Evolutionary conservation across 2,113 vertebrate species (phyloP).

Genomic region (Indicator indicator): DNA sequence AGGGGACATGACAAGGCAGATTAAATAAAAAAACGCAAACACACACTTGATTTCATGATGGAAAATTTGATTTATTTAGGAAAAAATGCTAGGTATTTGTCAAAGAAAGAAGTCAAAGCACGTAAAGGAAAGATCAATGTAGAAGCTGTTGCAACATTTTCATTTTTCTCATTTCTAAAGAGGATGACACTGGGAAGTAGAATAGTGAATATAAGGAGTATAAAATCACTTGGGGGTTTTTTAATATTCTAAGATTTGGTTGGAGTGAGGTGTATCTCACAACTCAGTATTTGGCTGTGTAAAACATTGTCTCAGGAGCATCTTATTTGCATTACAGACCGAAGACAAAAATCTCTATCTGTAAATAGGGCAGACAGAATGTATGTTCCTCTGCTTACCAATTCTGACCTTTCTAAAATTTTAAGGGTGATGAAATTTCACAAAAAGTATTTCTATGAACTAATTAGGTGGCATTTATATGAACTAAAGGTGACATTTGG

Average conservation of each 20-base stretch:
- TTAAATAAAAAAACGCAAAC: neutral
- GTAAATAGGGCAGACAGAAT: neutral
- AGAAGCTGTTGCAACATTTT: neutral
- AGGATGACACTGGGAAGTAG: neutral
- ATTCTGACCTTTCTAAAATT: conserved; percentile 64
- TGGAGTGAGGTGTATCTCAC: neutral
- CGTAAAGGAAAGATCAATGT: neutral
- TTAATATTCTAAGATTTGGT: neutral
- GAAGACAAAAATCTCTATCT: neutral
- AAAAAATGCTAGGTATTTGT: neutral
- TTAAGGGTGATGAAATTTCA: conserved; percentile 45
- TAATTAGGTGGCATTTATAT: conserved; percentile 53
- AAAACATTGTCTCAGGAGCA: neutral
- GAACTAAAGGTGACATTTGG: conserved; percentile 42
- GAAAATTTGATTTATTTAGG: neutral
- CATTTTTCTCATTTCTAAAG: neutral
- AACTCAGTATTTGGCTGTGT: neutral
- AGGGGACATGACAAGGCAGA: neutral
- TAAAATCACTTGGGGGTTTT: rapidly evolving
- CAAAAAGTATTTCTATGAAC: conserved; percentile 32
- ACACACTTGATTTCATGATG: neutral
- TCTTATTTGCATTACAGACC: neutral
- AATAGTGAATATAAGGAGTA: neutral
- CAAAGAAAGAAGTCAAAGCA: neutral
- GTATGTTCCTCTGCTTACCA: conserved; percentile 21